A percentile compares a stretch with the other conserved stretches of the same genome.
phyloP scores from a whole-genome alignment of 2,888 invertebrate genomes.

The Cosmopolites sordidus region DNA sequence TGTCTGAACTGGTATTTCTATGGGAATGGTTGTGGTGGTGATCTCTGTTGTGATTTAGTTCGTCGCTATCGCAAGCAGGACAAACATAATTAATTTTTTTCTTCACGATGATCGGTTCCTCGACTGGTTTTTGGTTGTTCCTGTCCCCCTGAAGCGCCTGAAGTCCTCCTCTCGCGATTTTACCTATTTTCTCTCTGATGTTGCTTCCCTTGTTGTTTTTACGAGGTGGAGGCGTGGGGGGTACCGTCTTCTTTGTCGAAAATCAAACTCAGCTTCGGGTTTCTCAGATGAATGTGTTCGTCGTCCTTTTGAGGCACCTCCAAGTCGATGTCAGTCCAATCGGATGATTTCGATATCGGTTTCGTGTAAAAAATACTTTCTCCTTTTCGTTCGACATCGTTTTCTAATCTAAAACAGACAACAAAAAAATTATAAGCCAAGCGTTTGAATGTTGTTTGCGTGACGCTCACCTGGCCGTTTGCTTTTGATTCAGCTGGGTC shows the following conservation, averaged over 20 bases:
- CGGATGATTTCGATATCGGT: conserved; percentile 43
- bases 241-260: conserved; percentile 44
- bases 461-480: conserved; percentile 26
- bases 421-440: not conserved
- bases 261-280: conserved; percentile 42
- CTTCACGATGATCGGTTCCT: conserved; percentile 45
- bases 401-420: conserved; percentile 34
- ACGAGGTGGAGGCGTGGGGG: conserved; percentile 47
- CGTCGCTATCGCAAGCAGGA: conserved; percentile 43
- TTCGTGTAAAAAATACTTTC: conserved; percentile 26
- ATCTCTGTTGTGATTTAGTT: conserved; percentile 36
- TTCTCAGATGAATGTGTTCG: conserved; percentile 42
- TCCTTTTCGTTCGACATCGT: conserved; percentile 10
- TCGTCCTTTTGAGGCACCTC: conserved; percentile 51
- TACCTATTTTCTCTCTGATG: conserved; percentile 43
- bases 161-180: conserved; percentile 41
- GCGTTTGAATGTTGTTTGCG: too few relatives aligned
- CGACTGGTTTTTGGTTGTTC: conserved; percentile 29
- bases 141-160: conserved; percentile 34
- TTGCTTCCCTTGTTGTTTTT: conserved; percentile 42
- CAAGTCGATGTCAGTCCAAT: conserved; percentile 54
- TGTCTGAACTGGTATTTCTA: conserved; percentile 25
- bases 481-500: conserved; percentile 44
- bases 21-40: conserved; percentile 35
- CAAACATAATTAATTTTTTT: conserved; percentile 45